Base-by-base conservation (phyloP, 2,113 vertebrate species). In the Pica pica region DNA sequence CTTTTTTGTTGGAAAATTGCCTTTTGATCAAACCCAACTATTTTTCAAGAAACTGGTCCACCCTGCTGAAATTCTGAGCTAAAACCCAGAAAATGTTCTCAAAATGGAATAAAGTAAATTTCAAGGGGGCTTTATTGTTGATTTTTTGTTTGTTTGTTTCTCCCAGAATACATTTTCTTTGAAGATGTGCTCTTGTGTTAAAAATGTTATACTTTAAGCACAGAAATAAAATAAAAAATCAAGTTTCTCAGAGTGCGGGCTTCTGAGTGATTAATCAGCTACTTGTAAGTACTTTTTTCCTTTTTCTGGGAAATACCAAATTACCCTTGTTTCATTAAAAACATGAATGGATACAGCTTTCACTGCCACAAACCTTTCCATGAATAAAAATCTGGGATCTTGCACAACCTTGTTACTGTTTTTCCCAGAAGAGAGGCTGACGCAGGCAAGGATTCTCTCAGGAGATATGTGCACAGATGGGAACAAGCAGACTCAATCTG, bases 91-190 rank as follows among this genome's bases (percentile, higher is more conserved):
- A 80, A 77, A 61, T 10, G 2, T 11, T 69, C 49, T 88, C 18
- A 47, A 76, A 90, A 63, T 31, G 8, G 28, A 74, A 49, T 9
- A 55, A 65, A 41, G 1, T 6, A 64, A 50, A 13, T 56, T 41
- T 13, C 3, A 1, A 2, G 4, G 2, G 7, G 4, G 2, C 1
- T 13, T 35, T 23, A 69, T 33, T 76, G 9, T 23, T 52, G 5
- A 9, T 9, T 31, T 33, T 31, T 73, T 35, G 1, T 22, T 78
- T 31, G 0, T 10, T 59, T 70, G 2, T 2, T 44, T 53, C 41
- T 52, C 53, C 10, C 22, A 56, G 46, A 75, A 46, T 37, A 1
- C 8, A 11, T 57, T 88, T 83, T 39, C 10, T 69, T 71, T 26
- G 15, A 50, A 68, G 17, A 37, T 39, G 5, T 64, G 3, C 16